Evolutionary conservation across 2,888 invertebrate species (phyloP).

Genomic region (Rhagonycha fulva): DNA sequence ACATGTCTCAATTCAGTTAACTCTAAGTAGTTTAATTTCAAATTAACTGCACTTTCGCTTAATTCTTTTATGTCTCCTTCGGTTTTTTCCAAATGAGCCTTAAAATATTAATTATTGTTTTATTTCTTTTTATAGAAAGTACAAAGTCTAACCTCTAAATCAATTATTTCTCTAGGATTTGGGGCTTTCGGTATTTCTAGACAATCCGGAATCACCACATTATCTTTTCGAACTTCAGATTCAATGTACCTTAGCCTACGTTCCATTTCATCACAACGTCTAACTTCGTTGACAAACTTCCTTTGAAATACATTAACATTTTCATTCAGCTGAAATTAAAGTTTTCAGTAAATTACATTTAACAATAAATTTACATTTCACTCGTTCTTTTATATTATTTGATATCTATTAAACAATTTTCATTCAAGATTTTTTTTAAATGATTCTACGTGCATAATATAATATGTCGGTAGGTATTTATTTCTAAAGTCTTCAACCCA

Average conservation of each 20-base stretch:
- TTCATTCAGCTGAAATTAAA: slow-evolving; percentile 70
- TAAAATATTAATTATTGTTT: neutral
- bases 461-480: too few species aligned
- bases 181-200: slow-evolving; percentile 77
- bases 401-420: too few species aligned
- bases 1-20: slow-evolving; percentile 90
- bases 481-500: too few species aligned
- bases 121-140: neutral
- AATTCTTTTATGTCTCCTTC: slow-evolving; percentile 94
- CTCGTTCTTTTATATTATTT: too few species aligned
- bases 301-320: slow-evolving; percentile 89
- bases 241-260: slow-evolving; percentile 85
- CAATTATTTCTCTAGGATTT: slow-evolving; percentile 82
- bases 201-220: slow-evolving; percentile 76
- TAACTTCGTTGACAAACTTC: slow-evolving; percentile 89
- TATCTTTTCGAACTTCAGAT: slow-evolving; percentile 82
- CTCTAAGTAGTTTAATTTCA: slow-evolving; percentile 90
- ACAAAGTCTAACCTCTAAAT: slow-evolving; percentile 70
- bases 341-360: neutral
- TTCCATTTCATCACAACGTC: slow-evolving; percentile 92
- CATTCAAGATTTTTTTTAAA: too few species aligned
- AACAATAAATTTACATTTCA: too few species aligned
- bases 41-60: slow-evolving; percentile 88
- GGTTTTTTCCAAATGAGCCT: slow-evolving; percentile 92
- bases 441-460: too few species aligned